Evolutionary conservation across 1,140 invertebrate species (phyloP), one percentile per base, ranked within the genome.

Genomic region (Callitettix versicolor): DNA sequence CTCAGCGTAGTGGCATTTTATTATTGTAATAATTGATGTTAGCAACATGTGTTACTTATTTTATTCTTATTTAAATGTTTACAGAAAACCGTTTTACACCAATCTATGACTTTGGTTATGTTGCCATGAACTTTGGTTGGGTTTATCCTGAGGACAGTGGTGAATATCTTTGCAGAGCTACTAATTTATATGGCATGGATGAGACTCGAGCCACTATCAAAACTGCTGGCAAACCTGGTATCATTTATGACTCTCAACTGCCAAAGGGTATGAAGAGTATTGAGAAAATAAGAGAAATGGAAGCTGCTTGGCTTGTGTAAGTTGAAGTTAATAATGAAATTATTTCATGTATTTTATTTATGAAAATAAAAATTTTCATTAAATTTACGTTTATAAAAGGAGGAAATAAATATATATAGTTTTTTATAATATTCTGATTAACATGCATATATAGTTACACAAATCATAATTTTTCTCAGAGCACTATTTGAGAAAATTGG

Each of bases 111-210:
- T 95, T 95, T 68, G 92, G 92, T 34, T 95, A 95, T 67, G 93
- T 96, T 24, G 89, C 91, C 12, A 89, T 97, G 82, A 95, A 95
- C 71, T 95, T 96, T 63, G 86, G 88, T 44, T 96, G 91, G 89
- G 86, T 95, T 3, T 94, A 92, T 68, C 88, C 88, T 7, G 89
- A 92, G 71, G 90, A 93, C 64, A 88, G 85, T 64, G 89, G 90
- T 1, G 91, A 93, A 72, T 90, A 90, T 69, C 68, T 91, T 1
- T 92, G 89, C 69, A 77, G 88, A 55, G 90, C 90, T 34, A 92
- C 88, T n/a, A 94, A 94, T 69, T 72, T 90, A 41, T 93, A 91
- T 64, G 91, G 91, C 41, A 85, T 80, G 77, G 90, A 94, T 66
- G 89, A 92, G 72, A 94, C 91, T 0, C 77, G 79, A 65, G 88